A percentile compares a stretch with the other conserved stretches of the same genome.
Conservation (phyloP, 2,113 vertebrate species). For the Riparia riparia region DNA sequence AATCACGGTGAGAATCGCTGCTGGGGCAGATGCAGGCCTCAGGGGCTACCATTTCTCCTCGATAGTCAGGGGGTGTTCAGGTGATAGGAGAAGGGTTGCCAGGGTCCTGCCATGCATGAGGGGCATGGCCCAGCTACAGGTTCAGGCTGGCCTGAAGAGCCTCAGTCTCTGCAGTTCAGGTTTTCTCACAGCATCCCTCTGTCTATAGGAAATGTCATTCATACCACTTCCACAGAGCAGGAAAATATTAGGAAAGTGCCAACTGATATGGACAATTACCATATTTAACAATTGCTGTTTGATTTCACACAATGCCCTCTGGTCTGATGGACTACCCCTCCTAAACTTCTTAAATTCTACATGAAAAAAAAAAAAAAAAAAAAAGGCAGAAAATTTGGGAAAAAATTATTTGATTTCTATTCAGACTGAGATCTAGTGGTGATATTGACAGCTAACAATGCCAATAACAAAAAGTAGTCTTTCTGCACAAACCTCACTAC, state of each 20-base stretch:
- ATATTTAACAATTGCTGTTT: not conserved
- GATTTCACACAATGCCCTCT: not conserved
- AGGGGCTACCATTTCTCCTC: not conserved
- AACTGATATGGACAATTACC: not conserved
- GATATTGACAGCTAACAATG: not conserved
- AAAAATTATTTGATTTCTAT: not conserved
- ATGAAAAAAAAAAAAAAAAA: not conserved
- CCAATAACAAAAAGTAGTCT: not conserved
- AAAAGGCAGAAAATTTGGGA: not conserved
- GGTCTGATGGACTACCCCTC: not conserved
- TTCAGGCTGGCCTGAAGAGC: not conserved
- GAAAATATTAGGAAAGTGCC: conserved; percentile 1
- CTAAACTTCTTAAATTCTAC: not conserved
- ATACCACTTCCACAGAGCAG: not conserved
- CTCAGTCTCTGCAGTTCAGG: not conserved
- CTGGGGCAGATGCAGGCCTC: not conserved
- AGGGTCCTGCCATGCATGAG: not conserved
- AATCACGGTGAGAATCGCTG: rapidly evolving
- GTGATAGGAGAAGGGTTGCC: not conserved
- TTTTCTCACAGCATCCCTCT: not conserved
- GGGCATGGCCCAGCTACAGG: not conserved
- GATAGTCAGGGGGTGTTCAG: rapidly evolving
- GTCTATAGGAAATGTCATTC: not conserved
- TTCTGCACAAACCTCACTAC: not conserved
- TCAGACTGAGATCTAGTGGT: not conserved